A percentile compares a stretch with the other conserved stretches of the same genome.
phyloP scores from a whole-genome alignment of 1,140 invertebrate species.

The Watersipora subatra region DNA sequence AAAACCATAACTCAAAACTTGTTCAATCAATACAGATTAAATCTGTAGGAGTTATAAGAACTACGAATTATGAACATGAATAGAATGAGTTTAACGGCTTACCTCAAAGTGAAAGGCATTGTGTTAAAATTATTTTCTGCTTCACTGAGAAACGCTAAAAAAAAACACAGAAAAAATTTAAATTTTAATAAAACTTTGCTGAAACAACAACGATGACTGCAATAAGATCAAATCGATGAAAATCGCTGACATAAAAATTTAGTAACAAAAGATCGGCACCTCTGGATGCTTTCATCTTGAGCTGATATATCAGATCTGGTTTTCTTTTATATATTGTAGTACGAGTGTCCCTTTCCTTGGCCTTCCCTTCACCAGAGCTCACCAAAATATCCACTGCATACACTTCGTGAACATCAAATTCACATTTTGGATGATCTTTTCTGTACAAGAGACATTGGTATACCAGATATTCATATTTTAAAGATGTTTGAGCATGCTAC shows the following conservation, averaged over 20 bases:
- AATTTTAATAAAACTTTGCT: too few relatives aligned
- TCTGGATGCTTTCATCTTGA: slow-evolving; percentile 91
- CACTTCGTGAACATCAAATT: slow-evolving; percentile 90
- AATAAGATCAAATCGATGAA: too few relatives aligned
- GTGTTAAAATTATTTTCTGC: slow-evolving; percentile 76
- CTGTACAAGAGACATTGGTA: slow-evolving; percentile 41
- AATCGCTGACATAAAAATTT: too few relatives aligned
- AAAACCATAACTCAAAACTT: slow-evolving; percentile 9
- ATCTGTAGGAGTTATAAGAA: too few relatives aligned
- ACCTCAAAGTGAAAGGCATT: slow-evolving; percentile 60
- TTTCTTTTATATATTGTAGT: slow-evolving; percentile 98
- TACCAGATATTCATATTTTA: neutral
- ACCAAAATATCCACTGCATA: slow-evolving; percentile 96
- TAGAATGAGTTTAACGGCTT: too few relatives aligned
- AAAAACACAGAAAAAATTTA: too few relatives aligned
- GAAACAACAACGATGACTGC: too few relatives aligned
- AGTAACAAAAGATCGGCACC: too few relatives aligned
- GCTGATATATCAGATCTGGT: slow-evolving; percentile 69
- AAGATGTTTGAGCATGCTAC: neutral
- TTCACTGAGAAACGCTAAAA: slow-evolving; percentile 75
- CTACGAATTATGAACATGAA: too few relatives aligned
- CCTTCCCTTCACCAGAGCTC: slow-evolving; percentile 74
- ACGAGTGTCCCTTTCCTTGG: slow-evolving; percentile 74
- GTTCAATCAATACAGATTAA: too few relatives aligned
- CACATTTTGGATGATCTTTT: slow-evolving; percentile 93